A percentile compares a stretch with the other conserved stretches of the same genome.
These are phyloP conservation scores for Stenotaenia linearis DNA, from an alignment of 2,888 invertebrate species.

Conservation along the genomic window DNA sequence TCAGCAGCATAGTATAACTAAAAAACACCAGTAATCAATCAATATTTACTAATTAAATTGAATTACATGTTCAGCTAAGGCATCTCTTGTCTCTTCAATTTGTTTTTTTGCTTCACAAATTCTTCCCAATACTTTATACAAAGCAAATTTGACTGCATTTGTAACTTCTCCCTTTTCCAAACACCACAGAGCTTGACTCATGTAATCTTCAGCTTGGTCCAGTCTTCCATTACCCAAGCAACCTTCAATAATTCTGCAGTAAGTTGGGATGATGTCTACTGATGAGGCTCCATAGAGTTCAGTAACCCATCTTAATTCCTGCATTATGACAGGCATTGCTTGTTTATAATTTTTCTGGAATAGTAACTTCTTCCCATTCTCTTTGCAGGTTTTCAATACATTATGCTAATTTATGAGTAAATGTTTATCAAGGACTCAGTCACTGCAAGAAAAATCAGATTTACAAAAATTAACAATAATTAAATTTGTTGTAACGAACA, in stretches of 20 bases:
- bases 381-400: background rate
- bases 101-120: background rate
- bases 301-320: slow-evolving; percentile 7
- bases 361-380: background rate
- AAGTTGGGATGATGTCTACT: slow-evolving; percentile 2
- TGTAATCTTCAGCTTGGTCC: slow-evolving; percentile 26
- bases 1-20: slow-evolving; percentile 15
- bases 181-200: slow-evolving; percentile 29
- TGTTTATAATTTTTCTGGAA: background rate
- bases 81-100: slow-evolving; percentile 6
- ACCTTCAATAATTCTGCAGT: slow-evolving; percentile 4
- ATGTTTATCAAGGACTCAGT: too few relatives aligned
- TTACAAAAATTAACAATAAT: too few relatives aligned
- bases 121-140: background rate
- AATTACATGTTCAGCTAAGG: slow-evolving; percentile 29
- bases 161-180: background rate
- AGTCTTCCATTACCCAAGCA: background rate
- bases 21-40: too few relatives aligned
- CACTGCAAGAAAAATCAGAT: too few relatives aligned
- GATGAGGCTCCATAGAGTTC: slow-evolving; percentile 3
- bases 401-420: slow-evolving; percentile 6
- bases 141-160: background rate
- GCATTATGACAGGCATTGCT: slow-evolving; percentile 1
- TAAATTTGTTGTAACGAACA: too few relatives aligned
- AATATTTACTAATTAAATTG: too few relatives aligned